Evolutionary conservation across 2,113 vertebrate species (phyloP), one percentile per base, ranked within the genome.

Genomic region (Pagrus major): DNA sequence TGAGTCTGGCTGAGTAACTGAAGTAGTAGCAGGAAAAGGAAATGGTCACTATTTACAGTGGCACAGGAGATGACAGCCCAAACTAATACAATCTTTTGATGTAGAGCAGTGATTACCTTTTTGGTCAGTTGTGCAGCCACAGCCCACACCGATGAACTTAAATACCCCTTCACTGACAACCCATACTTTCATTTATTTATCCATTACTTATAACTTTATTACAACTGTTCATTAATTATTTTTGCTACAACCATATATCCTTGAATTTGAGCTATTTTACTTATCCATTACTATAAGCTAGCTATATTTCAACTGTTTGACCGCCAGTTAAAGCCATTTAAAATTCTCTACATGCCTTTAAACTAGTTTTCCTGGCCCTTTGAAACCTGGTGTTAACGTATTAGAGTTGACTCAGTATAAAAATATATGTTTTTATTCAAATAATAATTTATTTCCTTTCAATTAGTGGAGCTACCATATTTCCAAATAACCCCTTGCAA

Each of bases 21-120:
- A 73, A 54, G 78, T 49, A 47, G 80, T 16, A 52, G 67, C 75
- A 81, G 80, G 80, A 88, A 82, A 78, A 85, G 87, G 84, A 90
- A 88, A 80, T 12, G 27, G 76, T 82, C 60, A 56, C 47, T 87
- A 58, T 83, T 86, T 88, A 67, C 47, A 69, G 81, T 69, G 71
- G 73, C 42, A 61, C 2, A 47, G 73, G 84, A 80, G 72, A 72
- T 68, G 78, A 91, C 54, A 68, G 64, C 46, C 55, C 23, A 35
- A 27, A 15, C 69, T 16, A 65, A 44, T 47, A 31, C 15, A 44
- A 27, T 23, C 47, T 65, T 85, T 86, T 86, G 67, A 89, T 69
- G 76, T 69, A 47, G 39, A 54, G 41, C 23, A 9, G 39, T 51
- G 52, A 55, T 73, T 66, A 16, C 44, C 21, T 46, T 44, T 16